Percentiles rank a stretch among this genome's conserved stretches.
These are phyloP conservation scores for Ictidomys tridecemlineatus DNA, from an alignment of 2,113 vertebrate species.

Conservation along the genomic window DNA sequence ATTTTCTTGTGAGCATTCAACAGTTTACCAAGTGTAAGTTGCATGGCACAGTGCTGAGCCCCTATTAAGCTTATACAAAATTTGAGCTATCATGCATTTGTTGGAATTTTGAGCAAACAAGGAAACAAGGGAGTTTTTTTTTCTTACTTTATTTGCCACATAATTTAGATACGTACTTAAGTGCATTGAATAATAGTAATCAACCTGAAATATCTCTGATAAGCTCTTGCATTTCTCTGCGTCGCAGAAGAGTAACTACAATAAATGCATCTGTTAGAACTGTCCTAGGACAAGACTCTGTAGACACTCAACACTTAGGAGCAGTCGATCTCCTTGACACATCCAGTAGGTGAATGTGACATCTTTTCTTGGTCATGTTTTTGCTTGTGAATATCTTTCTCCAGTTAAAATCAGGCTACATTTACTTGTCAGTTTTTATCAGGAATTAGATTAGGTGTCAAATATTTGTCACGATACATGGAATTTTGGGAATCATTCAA, in stretches of 20 bases:
- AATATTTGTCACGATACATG: background rate
- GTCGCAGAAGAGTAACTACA: background rate
- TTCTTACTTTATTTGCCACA: background rate
- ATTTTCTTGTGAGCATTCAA: background rate
- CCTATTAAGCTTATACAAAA: background rate
- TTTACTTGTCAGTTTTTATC: background rate
- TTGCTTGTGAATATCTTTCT: background rate
- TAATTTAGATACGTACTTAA: background rate
- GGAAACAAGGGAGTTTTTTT: background rate
- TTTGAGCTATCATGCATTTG: background rate
- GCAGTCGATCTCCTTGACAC: background rate
- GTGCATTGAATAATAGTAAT: background rate
- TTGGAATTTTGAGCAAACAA: background rate
- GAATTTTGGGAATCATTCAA: background rate
- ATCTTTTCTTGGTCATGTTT: slow-evolving; percentile 29
- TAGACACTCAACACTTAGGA: background rate
- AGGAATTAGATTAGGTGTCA: background rate
- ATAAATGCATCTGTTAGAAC: background rate
- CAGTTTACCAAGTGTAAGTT: background rate
- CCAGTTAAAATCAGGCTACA: background rate
- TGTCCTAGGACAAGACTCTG: background rate
- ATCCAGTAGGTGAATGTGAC: background rate
- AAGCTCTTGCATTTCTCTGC: background rate
- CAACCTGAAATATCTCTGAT: background rate
- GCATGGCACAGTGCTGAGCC: background rate